Percentiles rank a stretch among this genome's conserved stretches.
phyloP scores from a whole-genome alignment of 2,113 vertebrate species.

The Xenotilapia leptura region DNA sequence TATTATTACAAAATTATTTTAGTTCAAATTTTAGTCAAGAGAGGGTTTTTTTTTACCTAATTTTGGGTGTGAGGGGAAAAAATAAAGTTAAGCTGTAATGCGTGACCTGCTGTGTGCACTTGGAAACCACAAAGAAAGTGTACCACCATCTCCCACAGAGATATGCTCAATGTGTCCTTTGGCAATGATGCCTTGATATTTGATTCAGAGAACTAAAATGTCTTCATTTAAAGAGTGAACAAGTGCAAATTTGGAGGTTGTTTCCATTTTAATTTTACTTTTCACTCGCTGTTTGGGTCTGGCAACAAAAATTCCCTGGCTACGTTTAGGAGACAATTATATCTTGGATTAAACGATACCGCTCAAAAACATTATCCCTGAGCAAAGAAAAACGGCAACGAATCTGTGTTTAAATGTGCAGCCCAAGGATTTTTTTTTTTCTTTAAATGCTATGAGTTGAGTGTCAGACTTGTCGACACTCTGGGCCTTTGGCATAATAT shows the following conservation, averaged over 20 bases:
- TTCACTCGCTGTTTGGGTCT: not conserved
- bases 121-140: not conserved
- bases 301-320: not conserved
- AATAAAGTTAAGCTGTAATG: not conserved
- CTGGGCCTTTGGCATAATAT: not conserved
- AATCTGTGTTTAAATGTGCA: not conserved
- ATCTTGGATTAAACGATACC: not conserved
- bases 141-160: not conserved
- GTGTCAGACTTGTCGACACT: not conserved
- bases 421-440: not conserved
- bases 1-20: not conserved
- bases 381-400: not conserved
- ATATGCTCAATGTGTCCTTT: not conserved
- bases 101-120: not conserved
- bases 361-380: not conserved
- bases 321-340: not conserved
- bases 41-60: fast-evolving
- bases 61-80: not conserved
- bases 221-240: not conserved
- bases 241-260: not conserved
- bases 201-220: fast-evolving
- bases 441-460: not conserved
- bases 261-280: not conserved
- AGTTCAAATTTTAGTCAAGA: not conserved
- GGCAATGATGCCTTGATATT: not conserved